Evolutionary conservation across 1,140 invertebrate species (phyloP), one percentile per base, ranked within the genome.

Genomic region (Caenorhabditis brenneri): DNA sequence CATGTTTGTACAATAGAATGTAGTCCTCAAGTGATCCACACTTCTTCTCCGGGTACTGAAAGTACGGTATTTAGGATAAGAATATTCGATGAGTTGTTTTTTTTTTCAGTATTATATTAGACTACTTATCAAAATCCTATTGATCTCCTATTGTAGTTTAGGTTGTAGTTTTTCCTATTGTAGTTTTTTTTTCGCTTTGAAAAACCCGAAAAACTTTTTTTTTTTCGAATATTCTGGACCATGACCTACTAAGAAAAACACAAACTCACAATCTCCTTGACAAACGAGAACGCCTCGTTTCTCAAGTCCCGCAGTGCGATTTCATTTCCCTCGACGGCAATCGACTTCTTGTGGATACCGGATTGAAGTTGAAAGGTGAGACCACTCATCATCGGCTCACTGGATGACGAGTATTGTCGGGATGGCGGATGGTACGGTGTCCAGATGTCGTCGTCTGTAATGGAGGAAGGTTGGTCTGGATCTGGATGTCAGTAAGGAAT

Each of bases 1-100:
- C 89, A 81, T 90, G 89, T 27, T 88, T 84, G 81, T 90, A 90
- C n/a, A 90, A 84, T 6, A 90, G 82, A 48, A 90, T 85, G 58
- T 90, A 86, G 60, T 90, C 89, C 16, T 53, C 22, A 16, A 91
- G 74, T 49, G 60, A 74, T 42, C 24, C 69, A 79, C 82, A 58
- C 22, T 22, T 31, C n/a, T 83, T 51, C 79, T 49, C 78, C 12
- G 65, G 82, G 42, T 83, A 83, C 82, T 83, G 82, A 15, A 83
- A 83, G 9, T 19, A 60, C n/a, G n/a, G n/a, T n/a, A n/a, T n/a
- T n/a, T n/a, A n/a, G n/a, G n/a, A n/a, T n/a, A n/a, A n/a, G n/a
- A n/a, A n/a, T n/a, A n/a, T n/a, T n/a, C n/a, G n/a, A n/a, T n/a
- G n/a, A n/a, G n/a, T n/a, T n/a, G n/a, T n/a, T n/a, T n/a, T n/a